Percentiles rank a stretch among this genome's conserved stretches.
Evolutionary conservation across 1,140 invertebrate species (phyloP).

Genomic region (Megathymus violae): DNA sequence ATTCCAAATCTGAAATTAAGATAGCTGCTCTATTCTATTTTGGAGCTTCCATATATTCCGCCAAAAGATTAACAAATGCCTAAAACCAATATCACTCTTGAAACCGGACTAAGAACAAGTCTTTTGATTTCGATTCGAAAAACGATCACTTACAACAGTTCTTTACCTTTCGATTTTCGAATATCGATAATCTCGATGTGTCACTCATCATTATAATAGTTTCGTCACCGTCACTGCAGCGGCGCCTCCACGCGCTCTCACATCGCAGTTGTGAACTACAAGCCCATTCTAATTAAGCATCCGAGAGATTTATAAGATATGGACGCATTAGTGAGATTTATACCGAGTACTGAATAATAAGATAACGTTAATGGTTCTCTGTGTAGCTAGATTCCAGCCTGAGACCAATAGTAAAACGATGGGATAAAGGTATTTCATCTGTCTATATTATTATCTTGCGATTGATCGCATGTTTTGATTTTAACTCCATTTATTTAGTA

Average conservation of each 20-base stretch:
- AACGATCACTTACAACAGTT: too few relatives aligned
- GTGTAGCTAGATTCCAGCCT: constrained; percentile 50
- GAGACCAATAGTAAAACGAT: constrained; percentile 43
- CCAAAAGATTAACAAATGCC: too few relatives aligned
- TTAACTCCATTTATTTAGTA: background rate
- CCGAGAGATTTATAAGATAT: constrained; percentile 77
- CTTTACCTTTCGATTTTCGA: background rate
- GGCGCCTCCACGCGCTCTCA: constrained; percentile 33
- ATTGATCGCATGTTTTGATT: too few relatives aligned
- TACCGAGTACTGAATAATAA: constrained; percentile 69
- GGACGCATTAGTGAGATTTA: constrained; percentile 76
- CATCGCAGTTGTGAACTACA: constrained; percentile 35
- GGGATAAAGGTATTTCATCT: too few relatives aligned
- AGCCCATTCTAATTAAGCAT: constrained; percentile 77
- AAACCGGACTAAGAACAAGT: too few relatives aligned
- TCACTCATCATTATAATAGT: constrained; percentile 11
- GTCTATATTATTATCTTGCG: too few relatives aligned
- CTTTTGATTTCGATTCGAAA: too few relatives aligned
- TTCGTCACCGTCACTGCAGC: constrained; percentile 14
- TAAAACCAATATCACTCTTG: too few relatives aligned
- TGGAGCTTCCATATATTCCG: too few relatives aligned
- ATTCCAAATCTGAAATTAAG: too few relatives aligned
- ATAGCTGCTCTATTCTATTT: too few relatives aligned
- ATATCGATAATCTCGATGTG: constrained; percentile 5
- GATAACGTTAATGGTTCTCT: constrained; percentile 67